Conservation (phyloP, 2,113 vertebrate genomes). For the Dipodomys merriami region DNA sequence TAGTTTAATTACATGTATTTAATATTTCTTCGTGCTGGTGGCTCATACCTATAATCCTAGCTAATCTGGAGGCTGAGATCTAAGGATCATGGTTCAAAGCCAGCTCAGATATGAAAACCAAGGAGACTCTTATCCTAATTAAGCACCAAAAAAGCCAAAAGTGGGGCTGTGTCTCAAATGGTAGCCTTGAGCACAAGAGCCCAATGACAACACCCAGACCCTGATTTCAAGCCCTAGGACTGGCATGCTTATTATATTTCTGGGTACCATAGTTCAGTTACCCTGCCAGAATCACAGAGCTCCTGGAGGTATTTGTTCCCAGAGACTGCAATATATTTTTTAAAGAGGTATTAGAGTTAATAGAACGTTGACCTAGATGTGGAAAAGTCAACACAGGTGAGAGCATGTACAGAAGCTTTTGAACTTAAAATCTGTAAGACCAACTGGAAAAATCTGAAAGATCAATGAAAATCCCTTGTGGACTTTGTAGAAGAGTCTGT, state of each 20-base stretch:
- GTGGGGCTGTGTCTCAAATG: no score
- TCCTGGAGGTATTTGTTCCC: not conserved
- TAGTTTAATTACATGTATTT: no score
- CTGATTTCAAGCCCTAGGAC: no score
- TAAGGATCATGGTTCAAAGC: no score
- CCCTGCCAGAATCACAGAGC: not conserved
- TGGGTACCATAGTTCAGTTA: not conserved
- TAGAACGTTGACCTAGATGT: not conserved
- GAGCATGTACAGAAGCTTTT: slow-evolving; percentile 36
- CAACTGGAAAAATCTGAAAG: not conserved
- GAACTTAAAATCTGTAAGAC: not conserved
- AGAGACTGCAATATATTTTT: not conserved
- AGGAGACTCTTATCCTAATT: no score
- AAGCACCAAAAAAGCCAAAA: no score
- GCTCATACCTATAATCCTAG: no score
- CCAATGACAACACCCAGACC: no score
- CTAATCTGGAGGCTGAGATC: no score
- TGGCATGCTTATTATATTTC: not conserved
- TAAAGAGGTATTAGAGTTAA: not conserved
- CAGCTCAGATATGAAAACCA: no score
- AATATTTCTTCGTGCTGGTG: no score
- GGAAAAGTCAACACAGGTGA: slow-evolving; percentile 32
- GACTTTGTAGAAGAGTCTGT: not conserved
- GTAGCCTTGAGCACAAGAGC: no score
- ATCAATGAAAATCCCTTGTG: not conserved